Conservation (phyloP, 2,888 invertebrate species). For the Drosophila nr. medialis region DNA sequence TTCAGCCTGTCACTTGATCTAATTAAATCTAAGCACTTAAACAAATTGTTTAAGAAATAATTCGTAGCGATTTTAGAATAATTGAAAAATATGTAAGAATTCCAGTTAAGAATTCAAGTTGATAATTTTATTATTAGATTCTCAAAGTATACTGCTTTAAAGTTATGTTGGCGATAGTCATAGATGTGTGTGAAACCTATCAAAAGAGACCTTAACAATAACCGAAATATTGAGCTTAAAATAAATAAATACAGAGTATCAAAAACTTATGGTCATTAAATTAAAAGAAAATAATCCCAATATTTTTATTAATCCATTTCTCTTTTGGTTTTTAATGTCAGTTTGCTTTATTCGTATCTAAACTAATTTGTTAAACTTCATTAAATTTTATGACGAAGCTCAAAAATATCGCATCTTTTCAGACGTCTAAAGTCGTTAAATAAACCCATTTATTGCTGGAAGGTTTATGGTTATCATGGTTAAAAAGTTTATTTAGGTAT, state of each 20-base stretch:
- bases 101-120: not conserved
- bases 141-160: not conserved
- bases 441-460: not conserved
- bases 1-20: slow-evolving; percentile 32
- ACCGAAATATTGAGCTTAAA: not conserved
- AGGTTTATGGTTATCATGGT: accelerated
- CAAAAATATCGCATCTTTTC: too few species aligned
- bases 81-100: not conserved
- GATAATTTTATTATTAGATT: not conserved
- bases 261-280: not conserved
- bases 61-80: not conserved
- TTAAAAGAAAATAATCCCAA: not conserved
- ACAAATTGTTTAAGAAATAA: not conserved
- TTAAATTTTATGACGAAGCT: not conserved
- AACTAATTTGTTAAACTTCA: too few species aligned
- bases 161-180: not conserved
- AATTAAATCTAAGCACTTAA: slow-evolving; percentile 25
- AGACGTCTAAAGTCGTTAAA: not conserved
- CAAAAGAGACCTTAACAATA: not conserved
- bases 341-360: not conserved
- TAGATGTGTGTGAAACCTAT: not conserved
- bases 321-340: not conserved
- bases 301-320: not conserved
- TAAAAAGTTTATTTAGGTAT: not conserved
- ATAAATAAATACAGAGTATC: too few species aligned